phyloP scores from a whole-genome alignment of 1,140 invertebrate species.

The Anadara kagoshimensis region DNA sequence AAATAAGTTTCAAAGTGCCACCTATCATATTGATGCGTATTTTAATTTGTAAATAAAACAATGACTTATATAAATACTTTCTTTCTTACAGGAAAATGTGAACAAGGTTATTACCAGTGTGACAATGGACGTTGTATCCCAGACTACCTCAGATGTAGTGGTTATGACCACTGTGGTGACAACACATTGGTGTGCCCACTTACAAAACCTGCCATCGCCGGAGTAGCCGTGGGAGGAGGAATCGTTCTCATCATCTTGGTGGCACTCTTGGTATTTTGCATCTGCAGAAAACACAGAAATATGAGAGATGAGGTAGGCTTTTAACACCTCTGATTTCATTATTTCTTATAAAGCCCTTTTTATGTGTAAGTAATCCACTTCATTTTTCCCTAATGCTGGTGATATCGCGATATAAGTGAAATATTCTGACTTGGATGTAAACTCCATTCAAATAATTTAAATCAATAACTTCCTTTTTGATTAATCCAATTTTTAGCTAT shows the following conservation, averaged over 20 bases:
- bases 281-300: conserved; percentile 30
- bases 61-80: background rate
- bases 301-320: background rate
- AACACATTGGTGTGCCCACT: conserved; percentile 28
- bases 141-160: conserved; percentile 33
- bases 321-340: no score
- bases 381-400: no score
- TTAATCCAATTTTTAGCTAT: no score
- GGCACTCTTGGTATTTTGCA: conserved; percentile 31
- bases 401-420: no score
- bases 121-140: conserved; percentile 37
- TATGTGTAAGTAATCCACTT: no score
- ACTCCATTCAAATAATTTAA: no score
- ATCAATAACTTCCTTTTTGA: no score
- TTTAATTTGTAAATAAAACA: background rate
- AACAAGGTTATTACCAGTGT: conserved; percentile 32
- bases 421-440: no score
- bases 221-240: conserved; percentile 24
- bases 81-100: conserved; percentile 27
- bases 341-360: no score
- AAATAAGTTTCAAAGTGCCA: background rate
- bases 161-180: conserved; percentile 37
- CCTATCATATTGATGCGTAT: background rate
- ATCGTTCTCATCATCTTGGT: conserved; percentile 34
- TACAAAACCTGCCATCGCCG: conserved; percentile 30